Conservation (phyloP, 1,140 invertebrate species). For the Drosophila sechellia region DNA sequence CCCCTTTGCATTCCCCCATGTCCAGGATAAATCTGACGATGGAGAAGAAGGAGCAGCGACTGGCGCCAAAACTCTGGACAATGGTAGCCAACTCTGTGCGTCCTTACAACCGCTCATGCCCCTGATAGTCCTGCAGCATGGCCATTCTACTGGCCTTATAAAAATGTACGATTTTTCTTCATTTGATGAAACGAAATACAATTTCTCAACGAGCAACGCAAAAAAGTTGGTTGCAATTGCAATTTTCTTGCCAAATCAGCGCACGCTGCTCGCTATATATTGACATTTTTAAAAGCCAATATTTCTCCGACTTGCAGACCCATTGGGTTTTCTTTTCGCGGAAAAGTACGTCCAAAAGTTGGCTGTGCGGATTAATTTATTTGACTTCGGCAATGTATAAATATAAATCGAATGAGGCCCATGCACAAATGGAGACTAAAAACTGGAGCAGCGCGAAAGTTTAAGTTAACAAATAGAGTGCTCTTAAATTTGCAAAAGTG, state of each 20-base stretch:
- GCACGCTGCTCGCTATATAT: slow-evolving; percentile 62
- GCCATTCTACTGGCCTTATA: slow-evolving; percentile 61
- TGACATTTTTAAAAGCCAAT: slow-evolving; percentile 83
- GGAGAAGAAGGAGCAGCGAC: slow-evolving; percentile 34
- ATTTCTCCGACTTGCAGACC: slow-evolving; percentile 44
- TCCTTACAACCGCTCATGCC: neutral
- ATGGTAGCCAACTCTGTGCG: slow-evolving; percentile 40
- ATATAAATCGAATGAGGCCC: slow-evolving; percentile 51
- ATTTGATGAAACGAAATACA: slow-evolving; percentile 83
- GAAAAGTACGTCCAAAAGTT: slow-evolving; percentile 53
- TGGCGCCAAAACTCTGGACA: slow-evolving; percentile 69
- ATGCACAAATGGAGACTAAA: slow-evolving; percentile 3
- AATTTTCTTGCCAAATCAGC: slow-evolving; percentile 73
- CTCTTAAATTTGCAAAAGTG: neutral
- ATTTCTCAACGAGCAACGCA: slow-evolving; percentile 66
- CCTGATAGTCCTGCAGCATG: slow-evolving; percentile 6
- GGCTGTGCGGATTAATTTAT: slow-evolving; percentile 55
- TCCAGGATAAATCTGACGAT: slow-evolving; percentile 10
- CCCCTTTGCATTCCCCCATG: neutral
- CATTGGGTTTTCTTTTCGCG: slow-evolving; percentile 6
- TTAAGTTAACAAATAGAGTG: neutral
- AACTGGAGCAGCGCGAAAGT: neutral
- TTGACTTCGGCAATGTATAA: slow-evolving; percentile 60
- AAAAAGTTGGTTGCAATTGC: slow-evolving; percentile 70
- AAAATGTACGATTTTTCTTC: slow-evolving; percentile 81